These are phyloP conservation scores for Tinamus guttatus DNA, from an alignment of 2,113 vertebrate species.

Conservation along the genomic window DNA sequence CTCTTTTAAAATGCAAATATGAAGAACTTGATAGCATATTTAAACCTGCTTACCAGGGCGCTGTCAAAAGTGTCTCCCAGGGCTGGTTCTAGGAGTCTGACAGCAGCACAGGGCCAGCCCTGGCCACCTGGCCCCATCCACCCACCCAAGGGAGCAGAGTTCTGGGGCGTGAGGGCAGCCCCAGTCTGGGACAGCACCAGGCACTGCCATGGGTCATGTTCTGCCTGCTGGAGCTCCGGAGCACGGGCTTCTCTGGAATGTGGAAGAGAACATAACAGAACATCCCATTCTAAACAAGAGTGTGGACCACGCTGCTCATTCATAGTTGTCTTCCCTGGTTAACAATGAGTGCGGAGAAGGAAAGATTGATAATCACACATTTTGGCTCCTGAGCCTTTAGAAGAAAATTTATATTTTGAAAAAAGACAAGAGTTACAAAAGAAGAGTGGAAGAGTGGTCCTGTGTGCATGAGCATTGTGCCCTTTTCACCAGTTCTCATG, in stretches of 20 bases:
- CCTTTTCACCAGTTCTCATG: not conserved
- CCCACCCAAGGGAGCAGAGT: not conserved
- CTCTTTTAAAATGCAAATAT: not conserved
- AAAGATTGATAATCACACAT: not conserved
- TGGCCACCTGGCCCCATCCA: not conserved
- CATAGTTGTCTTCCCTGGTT: not conserved
- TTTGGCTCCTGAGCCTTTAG: not conserved
- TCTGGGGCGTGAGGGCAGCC: too few species aligned
- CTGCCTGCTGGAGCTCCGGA: rapidly evolving
- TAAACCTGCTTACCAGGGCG: not conserved
- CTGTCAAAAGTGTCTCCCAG: rapidly evolving
- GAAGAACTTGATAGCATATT: not conserved
- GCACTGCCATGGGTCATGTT: too few species aligned
- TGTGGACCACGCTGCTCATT: too few species aligned
- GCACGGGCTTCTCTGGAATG: not conserved
- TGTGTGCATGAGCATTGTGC: rapidly evolving
- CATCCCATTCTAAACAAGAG: too few species aligned
- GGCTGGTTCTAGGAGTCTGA: not conserved
- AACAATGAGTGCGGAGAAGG: not conserved
- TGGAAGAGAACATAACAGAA: too few species aligned
- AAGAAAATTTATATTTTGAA: not conserved
- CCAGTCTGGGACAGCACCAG: not conserved
- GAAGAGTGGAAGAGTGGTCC: rapidly evolving
- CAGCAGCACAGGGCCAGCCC: too few species aligned
- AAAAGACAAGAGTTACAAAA: not conserved